Base-by-base conservation (phyloP, 2,888 invertebrate genomes). In the Diadromus collaris region DNA sequence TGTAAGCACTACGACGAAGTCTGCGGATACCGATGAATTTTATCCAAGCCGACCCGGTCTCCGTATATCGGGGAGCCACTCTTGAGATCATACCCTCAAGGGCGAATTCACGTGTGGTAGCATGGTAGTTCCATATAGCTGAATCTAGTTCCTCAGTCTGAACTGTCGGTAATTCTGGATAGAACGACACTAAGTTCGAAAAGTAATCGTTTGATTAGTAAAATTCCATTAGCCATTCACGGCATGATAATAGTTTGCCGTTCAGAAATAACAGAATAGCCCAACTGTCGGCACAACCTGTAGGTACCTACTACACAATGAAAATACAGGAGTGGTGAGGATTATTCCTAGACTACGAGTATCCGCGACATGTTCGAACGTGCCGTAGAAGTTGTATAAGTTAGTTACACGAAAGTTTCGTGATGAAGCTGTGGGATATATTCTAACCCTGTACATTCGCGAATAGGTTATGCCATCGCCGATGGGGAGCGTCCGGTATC, bases 331-430 rank as follows among this genome's bases (percentile, higher is more conserved):
- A 54, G 34, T 27, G 10, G 41, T 24, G 51, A 24, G 34, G n/a
- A 51, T 34, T 41, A 56, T 61, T 58, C 7, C 48, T 6, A 56
- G 75, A 48, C 54, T 56, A 51, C 27, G 68, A 67, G 63, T 71
- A 74, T 46, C 19, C 27, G 27, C 64, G 21, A 70, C 41, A 51
- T 56, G 54, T 68, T 76, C 51, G 73, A 51, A 64, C 69, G 72
- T 76, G 64, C 38, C 27, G 24, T 13, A 51, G 63, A 60, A 54
- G 65, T n/a, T n/a, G n/a, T n/a, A n/a, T 70, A 61, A 74, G 54
- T 69, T 32, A 29, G 61, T 69, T 65, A 65, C 27, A 76, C 72
- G 46, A 70, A 73, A 69, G 76, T 38, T 79, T 65, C 79, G 69
- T 76, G 73, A 74, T 69, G 46, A 69, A 29, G 67, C 21, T 65